phyloP scores from a whole-genome alignment of 2,113 vertebrate species.

The Eretmochelys imbricata region DNA sequence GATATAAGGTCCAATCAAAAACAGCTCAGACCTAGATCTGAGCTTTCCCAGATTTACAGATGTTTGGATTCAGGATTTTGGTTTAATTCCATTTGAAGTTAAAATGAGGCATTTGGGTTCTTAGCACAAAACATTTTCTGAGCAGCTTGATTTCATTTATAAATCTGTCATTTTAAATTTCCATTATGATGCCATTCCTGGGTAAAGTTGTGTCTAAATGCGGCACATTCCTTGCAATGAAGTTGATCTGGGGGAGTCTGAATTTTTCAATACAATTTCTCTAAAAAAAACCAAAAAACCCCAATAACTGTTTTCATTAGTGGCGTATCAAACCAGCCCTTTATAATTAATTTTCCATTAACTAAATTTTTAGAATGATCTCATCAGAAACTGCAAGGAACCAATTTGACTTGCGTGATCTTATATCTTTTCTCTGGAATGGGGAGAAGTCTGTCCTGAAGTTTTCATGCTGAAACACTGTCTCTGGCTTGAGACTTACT shows the following conservation, averaged over 20 bases:
- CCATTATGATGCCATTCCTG: neutral
- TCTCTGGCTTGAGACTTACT: neutral
- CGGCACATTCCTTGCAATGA: neutral
- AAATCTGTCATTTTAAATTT: neutral
- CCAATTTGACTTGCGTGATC: rapidly evolving
- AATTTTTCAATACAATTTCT: neutral
- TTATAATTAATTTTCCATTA: neutral
- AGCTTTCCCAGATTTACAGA: neutral
- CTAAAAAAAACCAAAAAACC: neutral
- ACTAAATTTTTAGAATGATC: neutral
- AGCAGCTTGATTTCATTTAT: neutral
- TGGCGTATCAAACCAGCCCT: neutral
- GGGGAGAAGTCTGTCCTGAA: neutral
- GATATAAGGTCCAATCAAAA: neutral
- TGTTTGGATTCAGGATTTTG: neutral
- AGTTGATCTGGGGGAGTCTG: neutral
- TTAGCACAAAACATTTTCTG: neutral
- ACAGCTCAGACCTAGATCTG: neutral
- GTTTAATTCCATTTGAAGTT: neutral
- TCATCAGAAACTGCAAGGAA: neutral
- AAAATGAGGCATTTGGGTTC: neutral
- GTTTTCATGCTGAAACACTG: neutral
- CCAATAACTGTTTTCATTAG: neutral
- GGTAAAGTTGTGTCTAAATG: conserved; percentile 1
- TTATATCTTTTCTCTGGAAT: neutral